A percentile compares a stretch with the other conserved stretches of the same genome.
Conservation (phyloP, 2,888 invertebrate genomes). For the Oxystoma pomonae region DNA sequence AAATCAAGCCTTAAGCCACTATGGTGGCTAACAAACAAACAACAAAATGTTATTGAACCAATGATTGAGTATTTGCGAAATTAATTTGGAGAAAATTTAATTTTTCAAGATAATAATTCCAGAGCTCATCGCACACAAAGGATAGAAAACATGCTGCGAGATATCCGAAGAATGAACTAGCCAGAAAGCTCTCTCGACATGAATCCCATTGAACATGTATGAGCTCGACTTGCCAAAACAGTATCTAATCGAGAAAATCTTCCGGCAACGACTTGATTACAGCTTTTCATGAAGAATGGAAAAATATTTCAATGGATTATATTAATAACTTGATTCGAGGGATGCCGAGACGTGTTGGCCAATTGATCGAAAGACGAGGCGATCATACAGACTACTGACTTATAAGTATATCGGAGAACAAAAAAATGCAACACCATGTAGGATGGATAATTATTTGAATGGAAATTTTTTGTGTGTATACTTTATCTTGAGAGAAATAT, state of each 20-base stretch:
- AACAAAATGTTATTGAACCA: conserved; percentile 13
- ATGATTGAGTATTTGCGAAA: conserved; percentile 11
- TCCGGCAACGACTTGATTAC: conserved; percentile 1
- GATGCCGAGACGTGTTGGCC: neutral
- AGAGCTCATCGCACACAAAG: conserved; percentile 14
- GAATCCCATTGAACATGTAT: conserved; percentile 10
- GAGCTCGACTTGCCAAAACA: neutral
- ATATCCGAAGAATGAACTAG: conserved; percentile 15
- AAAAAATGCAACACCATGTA: too few relatives aligned
- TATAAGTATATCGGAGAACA: too few relatives aligned
- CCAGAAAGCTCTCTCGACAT: conserved; percentile 13
- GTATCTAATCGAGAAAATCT: neutral
- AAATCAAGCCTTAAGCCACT: too few relatives aligned
- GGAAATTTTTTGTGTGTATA: too few relatives aligned
- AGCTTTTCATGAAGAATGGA: conserved; percentile 1
- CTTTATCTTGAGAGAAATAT: too few relatives aligned
- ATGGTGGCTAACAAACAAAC: too few relatives aligned
- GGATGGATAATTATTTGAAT: too few relatives aligned
- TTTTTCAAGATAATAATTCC: conserved; percentile 9
- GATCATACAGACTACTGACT: neutral
- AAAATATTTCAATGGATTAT: neutral
- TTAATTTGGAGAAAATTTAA: conserved; percentile 11
- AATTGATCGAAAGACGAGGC: neutral
- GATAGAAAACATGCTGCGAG: conserved; percentile 7
- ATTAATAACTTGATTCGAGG: neutral